Conservation (phyloP, 2,888 invertebrate species). For the Mesorhabditis sp. region DNA sequence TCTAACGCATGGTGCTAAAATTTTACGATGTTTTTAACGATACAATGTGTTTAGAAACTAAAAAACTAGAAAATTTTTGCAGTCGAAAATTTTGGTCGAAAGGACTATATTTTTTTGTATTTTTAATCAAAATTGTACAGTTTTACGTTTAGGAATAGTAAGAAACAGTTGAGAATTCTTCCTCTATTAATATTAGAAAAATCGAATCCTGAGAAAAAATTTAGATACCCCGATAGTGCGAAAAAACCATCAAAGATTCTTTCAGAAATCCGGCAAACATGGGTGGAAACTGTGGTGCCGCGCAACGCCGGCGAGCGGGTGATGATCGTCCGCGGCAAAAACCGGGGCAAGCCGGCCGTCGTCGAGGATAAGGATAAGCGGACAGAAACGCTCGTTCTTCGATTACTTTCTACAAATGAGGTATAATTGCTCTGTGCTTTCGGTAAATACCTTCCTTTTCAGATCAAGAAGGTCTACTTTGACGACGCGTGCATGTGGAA, state of each 20-base stretch:
- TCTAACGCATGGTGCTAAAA: too few relatives aligned
- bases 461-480: conserved; percentile 24
- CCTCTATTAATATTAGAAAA: too few relatives aligned
- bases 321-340: conserved; percentile 34
- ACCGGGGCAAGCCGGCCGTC: conserved; percentile 25
- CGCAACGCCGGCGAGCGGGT: conserved; percentile 28
- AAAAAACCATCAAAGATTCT: conserved; percentile 7
- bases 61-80: background rate
- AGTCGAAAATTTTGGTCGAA: background rate
- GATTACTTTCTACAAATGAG: conserved; percentile 19
- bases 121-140: background rate
- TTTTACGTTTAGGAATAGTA: background rate
- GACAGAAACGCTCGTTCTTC: conserved; percentile 17
- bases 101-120: background rate
- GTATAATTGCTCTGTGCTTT: too few relatives aligned
- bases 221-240: too few relatives aligned
- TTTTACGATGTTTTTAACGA: background rate
- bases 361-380: conserved; percentile 34
- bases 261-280: conserved; percentile 35
- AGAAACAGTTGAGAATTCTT: too few relatives aligned
- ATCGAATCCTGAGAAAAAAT: too few relatives aligned
- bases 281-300: conserved; percentile 42
- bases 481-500: conserved; percentile 36
- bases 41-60: background rate
- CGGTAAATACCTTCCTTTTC: conserved; percentile 11